Conservation (phyloP, 2,113 vertebrate species). For the Aldabrachelys gigantea region DNA sequence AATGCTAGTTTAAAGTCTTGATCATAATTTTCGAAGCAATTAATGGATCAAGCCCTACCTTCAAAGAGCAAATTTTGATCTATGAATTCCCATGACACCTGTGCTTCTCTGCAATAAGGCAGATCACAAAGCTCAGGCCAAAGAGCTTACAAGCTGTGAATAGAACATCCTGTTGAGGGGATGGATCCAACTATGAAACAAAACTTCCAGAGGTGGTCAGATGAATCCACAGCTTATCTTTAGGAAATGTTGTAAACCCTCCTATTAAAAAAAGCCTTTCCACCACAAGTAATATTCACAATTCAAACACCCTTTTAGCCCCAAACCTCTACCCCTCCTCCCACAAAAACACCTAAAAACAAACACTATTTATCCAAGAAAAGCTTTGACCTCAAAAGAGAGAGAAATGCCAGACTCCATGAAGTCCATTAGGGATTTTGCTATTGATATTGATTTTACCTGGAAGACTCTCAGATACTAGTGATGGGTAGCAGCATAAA, state of each 20-base stretch:
- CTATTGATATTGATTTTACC: not conserved
- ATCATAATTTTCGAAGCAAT: not conserved
- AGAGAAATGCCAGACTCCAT: not conserved
- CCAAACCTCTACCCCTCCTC: not conserved
- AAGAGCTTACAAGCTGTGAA: no score
- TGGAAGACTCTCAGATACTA: not conserved
- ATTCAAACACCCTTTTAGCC: rapidly evolving
- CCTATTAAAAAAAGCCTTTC: not conserved
- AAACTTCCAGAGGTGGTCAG: no score
- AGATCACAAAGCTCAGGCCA: not conserved
- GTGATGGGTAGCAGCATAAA: not conserved
- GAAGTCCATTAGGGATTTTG: not conserved
- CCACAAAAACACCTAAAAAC: not conserved
- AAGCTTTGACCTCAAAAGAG: not conserved
- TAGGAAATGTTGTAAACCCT: not conserved
- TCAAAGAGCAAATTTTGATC: not conserved
- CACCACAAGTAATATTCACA: not conserved
- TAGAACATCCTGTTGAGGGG: not conserved
- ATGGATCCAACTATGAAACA: no score
- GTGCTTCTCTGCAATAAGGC: not conserved
- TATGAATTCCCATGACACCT: not conserved
- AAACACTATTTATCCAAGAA: not conserved
- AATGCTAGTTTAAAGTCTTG: not conserved
- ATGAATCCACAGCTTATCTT: not conserved
- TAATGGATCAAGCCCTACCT: not conserved